phyloP scores from a whole-genome alignment of 2,113 vertebrate genomes.

The Leucopsar rothschildi region DNA sequence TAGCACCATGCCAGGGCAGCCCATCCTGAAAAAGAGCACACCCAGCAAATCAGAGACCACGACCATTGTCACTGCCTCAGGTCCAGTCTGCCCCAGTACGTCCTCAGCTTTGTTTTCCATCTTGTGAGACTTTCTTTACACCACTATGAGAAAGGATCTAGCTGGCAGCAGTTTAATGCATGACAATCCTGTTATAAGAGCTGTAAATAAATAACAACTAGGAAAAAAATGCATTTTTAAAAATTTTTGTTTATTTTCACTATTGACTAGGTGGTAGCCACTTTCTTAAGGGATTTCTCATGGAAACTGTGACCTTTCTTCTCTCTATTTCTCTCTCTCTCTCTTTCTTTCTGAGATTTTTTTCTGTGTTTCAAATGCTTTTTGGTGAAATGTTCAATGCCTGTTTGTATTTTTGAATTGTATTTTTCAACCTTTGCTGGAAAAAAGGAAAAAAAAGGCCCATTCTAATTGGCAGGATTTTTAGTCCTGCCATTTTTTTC shows the following conservation, averaged over 20 bases:
- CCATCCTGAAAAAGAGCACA: neutral
- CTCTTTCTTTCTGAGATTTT: slow-evolving; percentile 31
- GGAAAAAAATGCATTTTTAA: slow-evolving; percentile 9
- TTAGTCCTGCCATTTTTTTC: slow-evolving; percentile 23
- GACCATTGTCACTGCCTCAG: neutral
- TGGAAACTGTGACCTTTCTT: slow-evolving; percentile 69
- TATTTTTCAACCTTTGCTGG: slow-evolving; percentile 63
- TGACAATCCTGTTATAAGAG: slow-evolving; percentile 72
- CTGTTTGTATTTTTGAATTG: slow-evolving; percentile 74
- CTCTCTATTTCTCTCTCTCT: neutral
- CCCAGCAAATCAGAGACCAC: neutral
- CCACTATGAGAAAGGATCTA: slow-evolving; percentile 26
- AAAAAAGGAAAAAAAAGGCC: neutral
- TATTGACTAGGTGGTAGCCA: slow-evolving; percentile 57
- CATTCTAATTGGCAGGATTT: slow-evolving; percentile 52
- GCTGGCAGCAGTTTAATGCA: slow-evolving; percentile 68
- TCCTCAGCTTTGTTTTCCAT: slow-evolving; percentile 13
- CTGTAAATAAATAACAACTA: slow-evolving; percentile 70
- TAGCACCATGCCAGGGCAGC: neutral
- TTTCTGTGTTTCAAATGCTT: slow-evolving; percentile 70
- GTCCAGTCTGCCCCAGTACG: neutral
- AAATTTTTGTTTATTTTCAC: slow-evolving; percentile 32
- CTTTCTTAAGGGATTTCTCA: slow-evolving; percentile 67
- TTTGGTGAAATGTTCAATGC: slow-evolving; percentile 72
- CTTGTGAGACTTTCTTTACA: slow-evolving; percentile 15